A percentile compares a stretch with the other conserved stretches of the same genome.
phyloP scores from a whole-genome alignment of 2,888 invertebrate species.

The Xanthia icteritia region DNA sequence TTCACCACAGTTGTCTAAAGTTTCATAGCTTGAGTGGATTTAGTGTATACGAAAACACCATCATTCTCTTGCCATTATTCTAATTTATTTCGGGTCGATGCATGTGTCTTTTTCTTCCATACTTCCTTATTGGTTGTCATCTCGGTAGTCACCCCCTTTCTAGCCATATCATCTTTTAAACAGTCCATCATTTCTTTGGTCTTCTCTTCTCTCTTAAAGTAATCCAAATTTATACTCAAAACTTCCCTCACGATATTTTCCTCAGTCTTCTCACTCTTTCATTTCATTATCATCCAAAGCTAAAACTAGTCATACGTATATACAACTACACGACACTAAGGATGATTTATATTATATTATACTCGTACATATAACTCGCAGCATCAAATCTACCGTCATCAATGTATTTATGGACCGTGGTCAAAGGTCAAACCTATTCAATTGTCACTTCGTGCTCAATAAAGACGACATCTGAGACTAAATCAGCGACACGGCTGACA shows the following conservation, averaged over 20 bases:
- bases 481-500: conserved; percentile 36
- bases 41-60: not conserved
- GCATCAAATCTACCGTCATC: conserved; percentile 9
- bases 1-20: not conserved
- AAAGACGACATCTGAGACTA: conserved; percentile 13
- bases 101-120: no score
- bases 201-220: no score
- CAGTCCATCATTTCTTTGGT: no score
- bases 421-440: conserved; percentile 50
- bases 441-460: conserved; percentile 40
- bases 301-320: not conserved
- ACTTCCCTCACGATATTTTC: not conserved
- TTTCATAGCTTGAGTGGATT: not conserved
- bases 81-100: no score
- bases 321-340: not conserved
- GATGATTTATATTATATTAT: not conserved
- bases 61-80: not conserved
- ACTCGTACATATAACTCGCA: not conserved
- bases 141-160: no score
- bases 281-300: not conserved
- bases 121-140: no score
- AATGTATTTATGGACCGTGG: conserved; percentile 16
- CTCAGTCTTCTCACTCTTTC: not conserved
- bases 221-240: not conserved
- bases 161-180: no score